These are phyloP conservation scores for Bufo gargarizans DNA, from an alignment of 2,113 vertebrate species.

Conservation along the genomic window DNA sequence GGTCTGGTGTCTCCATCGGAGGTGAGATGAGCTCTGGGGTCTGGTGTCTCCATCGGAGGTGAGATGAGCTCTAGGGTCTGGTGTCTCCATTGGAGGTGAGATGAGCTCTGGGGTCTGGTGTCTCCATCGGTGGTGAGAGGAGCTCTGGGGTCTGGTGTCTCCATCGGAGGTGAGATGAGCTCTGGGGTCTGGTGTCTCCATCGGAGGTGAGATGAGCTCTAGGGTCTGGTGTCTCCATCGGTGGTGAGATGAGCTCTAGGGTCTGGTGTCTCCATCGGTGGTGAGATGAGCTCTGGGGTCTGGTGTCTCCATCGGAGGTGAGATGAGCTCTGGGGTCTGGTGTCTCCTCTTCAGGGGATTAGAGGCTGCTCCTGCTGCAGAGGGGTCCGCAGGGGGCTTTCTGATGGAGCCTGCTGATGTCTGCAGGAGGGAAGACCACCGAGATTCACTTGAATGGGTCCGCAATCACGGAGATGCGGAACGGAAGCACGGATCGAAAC, in stretches of 20 bases:
- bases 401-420: slow-evolving; percentile 15
- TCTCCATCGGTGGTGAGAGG: no score
- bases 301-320: background rate
- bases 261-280: no score
- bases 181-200: background rate
- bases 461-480: no score
- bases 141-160: background rate
- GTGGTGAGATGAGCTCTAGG: no score
- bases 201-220: background rate
- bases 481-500: no score
- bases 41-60: no score
- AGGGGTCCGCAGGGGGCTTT: background rate
- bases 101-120: background rate
- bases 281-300: no score
- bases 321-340: background rate
- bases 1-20: no score
- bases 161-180: no score
- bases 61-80: no score
- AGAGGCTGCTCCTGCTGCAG: background rate
- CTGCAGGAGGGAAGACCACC: background rate
- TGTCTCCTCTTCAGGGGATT: slow-evolving; percentile 9
- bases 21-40: no score
- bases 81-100: background rate
- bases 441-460: background rate
- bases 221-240: background rate